A percentile compares a stretch with the other conserved stretches of the same genome.
phyloP scores from a whole-genome alignment of 1,140 invertebrate genomes.

The Melanaphis sacchari region DNA sequence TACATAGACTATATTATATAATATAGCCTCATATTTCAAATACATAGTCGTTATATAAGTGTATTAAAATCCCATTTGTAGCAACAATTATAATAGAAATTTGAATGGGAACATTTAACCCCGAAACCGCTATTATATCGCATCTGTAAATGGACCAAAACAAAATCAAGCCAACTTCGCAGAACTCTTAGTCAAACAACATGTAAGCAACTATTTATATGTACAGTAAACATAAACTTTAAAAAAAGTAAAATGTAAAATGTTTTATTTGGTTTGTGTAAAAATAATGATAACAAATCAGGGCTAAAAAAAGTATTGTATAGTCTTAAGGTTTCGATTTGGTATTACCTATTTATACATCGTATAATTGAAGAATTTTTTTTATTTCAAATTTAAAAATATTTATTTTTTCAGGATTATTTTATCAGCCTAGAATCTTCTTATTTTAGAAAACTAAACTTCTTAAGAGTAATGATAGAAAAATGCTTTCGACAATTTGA shows the following conservation, averaged over 20 bases:
- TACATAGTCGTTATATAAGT: neutral
- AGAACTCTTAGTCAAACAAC: neutral
- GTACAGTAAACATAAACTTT: neutral
- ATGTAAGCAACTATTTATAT: neutral
- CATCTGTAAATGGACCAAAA: conserved; percentile 19
- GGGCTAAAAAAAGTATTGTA: neutral
- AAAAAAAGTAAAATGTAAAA: neutral
- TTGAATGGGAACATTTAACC: conserved; percentile 25
- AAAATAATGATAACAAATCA: neutral
- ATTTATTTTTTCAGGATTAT: neutral
- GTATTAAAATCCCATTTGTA: conserved; percentile 21
- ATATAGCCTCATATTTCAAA: neutral
- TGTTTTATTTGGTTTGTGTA: neutral
- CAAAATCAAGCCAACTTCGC: conserved; percentile 24
- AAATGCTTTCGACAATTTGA: neutral
- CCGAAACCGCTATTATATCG: conserved; percentile 19
- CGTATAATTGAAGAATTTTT: neutral
- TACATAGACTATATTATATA: neutral
- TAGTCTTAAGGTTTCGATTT: neutral
- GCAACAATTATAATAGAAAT: conserved; percentile 25
- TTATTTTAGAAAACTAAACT: neutral
- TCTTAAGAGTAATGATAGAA: neutral
- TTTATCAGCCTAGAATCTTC: neutral
- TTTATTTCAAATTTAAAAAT: neutral
- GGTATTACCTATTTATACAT: neutral